Base-by-base conservation (phyloP, 2,113 vertebrate species). In the Embiotoca jacksoni region DNA sequence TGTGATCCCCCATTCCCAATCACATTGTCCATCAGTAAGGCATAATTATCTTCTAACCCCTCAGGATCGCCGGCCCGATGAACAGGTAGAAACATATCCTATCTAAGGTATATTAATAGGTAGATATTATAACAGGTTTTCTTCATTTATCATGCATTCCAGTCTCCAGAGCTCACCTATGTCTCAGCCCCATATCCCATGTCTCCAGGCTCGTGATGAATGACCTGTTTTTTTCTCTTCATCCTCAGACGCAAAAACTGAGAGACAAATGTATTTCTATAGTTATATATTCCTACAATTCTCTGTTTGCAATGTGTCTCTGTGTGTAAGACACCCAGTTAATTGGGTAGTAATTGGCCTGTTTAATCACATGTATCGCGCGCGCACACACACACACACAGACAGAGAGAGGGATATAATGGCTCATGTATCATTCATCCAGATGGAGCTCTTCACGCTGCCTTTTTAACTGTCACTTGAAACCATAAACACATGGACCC, bases 41-140 rank as follows among this genome's bases (percentile, higher is more conserved):
- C 55, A 33, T 90, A 91, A 92, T 92, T 92, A 91, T 92, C 87
- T 88, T 65, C 53, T 46, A 84, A 85, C 87, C 90, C 91, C 90
- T 68, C 74, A 91, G 91, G 90, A 89, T 33, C 39, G 55, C 54
- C 4, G 44, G 73, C 71, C 32, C 4, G 50, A 84, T 70, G 82
- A 83, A 80, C 84, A 90, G 79, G 89, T 88, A 78, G 57, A 74
- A 84, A 74, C 68, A 78, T 57, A 75, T 82, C 67, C 53, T 63
- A 74, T 85, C 65, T 56, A 60, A 88, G 73, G 78, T 78, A 57
- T 80, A 91, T 88, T 91, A 88, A 89, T 86, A 89, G 88, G 75
- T 84, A 54, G 83, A 85, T 85, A 75, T 78, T 88, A 83, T 78
- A 86, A 78, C 59, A 59, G 75, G 39, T 73, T 85, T 83, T 80